phyloP scores from a whole-genome alignment of 2,888 invertebrate genomes.

The Hyposoter dolosus region DNA sequence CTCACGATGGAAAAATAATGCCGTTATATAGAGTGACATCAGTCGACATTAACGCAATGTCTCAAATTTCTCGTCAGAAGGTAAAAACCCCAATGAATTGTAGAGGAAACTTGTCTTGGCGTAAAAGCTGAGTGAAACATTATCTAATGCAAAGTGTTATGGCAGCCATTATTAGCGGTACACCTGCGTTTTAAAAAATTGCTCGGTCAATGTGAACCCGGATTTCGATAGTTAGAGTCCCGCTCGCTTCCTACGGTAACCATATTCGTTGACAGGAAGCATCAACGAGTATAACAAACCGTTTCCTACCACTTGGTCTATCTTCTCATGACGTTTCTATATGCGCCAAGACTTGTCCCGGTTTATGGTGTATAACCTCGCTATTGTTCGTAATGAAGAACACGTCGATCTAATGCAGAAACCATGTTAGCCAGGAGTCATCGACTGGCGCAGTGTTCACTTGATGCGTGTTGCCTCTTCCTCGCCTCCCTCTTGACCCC shows the following conservation, averaged over 20 bases:
- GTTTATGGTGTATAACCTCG: conserved; percentile 54
- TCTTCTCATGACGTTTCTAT: conserved; percentile 41
- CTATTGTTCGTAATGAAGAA: conserved; percentile 83
- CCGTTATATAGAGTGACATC: conserved; percentile 20
- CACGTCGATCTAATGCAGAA: conserved; percentile 84
- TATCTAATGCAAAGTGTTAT: conserved; percentile 53
- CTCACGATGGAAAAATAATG: conserved; percentile 1
- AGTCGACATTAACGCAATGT: background rate
- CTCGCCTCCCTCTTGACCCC: conserved; percentile 77
- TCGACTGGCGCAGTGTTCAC: conserved; percentile 49
- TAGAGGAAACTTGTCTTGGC: conserved; percentile 7
- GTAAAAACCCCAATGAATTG: conserved; percentile 11
- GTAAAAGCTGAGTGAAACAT: conserved; percentile 41
- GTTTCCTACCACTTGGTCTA: conserved; percentile 74
- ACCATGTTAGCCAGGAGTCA: conserved; percentile 78
- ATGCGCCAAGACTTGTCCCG: conserved; percentile 41
- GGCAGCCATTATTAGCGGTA: conserved; percentile 28
- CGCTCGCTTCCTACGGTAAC: conserved; percentile 41
- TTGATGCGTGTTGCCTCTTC: conserved; percentile 13
- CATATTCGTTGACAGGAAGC: conserved; percentile 69
- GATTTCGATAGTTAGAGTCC: conserved; percentile 74
- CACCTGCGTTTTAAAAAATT: conserved; percentile 66
- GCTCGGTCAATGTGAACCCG: conserved; percentile 66
- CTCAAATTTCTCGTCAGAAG: background rate
- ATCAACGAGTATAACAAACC: conserved; percentile 62